Base-by-base conservation (phyloP, 1,140 invertebrate genomes). In the Drosophila novamexicana region DNA sequence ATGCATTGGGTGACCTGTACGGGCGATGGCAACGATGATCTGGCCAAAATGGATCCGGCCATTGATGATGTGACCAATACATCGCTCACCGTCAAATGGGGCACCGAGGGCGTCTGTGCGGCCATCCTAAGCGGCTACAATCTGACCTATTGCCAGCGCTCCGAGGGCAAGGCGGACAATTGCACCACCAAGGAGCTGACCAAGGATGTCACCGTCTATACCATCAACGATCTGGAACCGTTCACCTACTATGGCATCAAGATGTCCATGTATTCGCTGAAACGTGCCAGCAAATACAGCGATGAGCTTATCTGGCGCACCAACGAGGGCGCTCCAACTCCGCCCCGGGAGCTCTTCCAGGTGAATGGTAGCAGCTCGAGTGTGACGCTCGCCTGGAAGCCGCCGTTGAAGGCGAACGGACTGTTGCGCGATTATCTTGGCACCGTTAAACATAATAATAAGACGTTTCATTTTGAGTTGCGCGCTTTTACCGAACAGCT, bases 1-100 rank as follows among this genome's bases (percentile, higher is more conserved):
- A 81, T 92, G 79, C 82, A 79, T 44, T 92, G 91, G 91, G 52
- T 79, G 45, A 80, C 71, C 29, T 92, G 91, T 44, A 80, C 84
- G 14, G 75, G 75, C 39, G 88, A 88, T 64, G 75, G 72, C 9
- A 76, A 65, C 39, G 86, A 83, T 56, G 91, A 92, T 50, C 47
- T 92, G 37, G 82, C 69, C 8, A 88, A 90, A 57, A 81, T 92
- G 82, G 82, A 92, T 47, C 91, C 91, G 1, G 69, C 59, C 50
- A 79, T 91, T 6, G 78, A 77, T 10, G 65, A 65, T 42, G 52
- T 67, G 3, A 81, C 72, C 3, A 75, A 68, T 8, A 68, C 77
- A 1, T 64, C 77, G 0, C 67, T 92, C n/a, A 62, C 59, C 4
- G 72, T 92, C 9, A 86, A 83, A 44, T 92, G 91, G 91, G 81